A percentile compares a stretch with the other conserved stretches of the same genome.
Evolutionary conservation across 2,113 vertebrate genomes (phyloP).

Genomic region (Seriola dumerili): DNA sequence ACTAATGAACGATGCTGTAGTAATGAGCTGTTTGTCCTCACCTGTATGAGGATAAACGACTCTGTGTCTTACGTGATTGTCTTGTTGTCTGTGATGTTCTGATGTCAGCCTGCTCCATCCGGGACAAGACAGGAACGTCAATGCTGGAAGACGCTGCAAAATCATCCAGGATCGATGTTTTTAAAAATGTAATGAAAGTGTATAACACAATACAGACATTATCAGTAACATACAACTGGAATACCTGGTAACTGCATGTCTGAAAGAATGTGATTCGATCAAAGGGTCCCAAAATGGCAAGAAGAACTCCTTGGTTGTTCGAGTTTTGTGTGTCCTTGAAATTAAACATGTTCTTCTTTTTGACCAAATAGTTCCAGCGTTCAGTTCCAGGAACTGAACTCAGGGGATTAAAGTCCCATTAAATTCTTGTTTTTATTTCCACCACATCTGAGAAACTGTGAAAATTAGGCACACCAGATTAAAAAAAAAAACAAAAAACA

Average conservation of each 20-base stretch:
- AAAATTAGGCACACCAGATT: conserved; percentile 16
- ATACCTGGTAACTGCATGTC: neutral
- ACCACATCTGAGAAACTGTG: neutral
- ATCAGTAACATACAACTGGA: neutral
- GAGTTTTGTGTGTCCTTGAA: neutral
- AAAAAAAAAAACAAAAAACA: neutral
- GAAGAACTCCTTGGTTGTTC: neutral
- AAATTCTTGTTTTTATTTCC: neutral
- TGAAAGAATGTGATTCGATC: neutral
- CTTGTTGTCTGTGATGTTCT: neutral
- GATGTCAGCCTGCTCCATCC: neutral
- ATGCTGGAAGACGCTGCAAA: too few species aligned
- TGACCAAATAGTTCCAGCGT: neutral
- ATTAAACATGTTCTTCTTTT: neutral
- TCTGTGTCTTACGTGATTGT: neutral
- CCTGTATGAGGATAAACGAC: neutral
- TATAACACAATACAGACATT: neutral
- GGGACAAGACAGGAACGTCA: too few species aligned
- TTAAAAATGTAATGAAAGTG: neutral
- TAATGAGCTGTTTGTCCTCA: neutral
- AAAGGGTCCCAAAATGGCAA: neutral
- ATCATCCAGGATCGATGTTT: neutral
- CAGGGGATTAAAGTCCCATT: neutral
- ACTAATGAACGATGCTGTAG: neutral
- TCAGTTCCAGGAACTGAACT: neutral